Conservation (phyloP, 2,888 invertebrate genomes). For the Ectemnius lituratus region DNA sequence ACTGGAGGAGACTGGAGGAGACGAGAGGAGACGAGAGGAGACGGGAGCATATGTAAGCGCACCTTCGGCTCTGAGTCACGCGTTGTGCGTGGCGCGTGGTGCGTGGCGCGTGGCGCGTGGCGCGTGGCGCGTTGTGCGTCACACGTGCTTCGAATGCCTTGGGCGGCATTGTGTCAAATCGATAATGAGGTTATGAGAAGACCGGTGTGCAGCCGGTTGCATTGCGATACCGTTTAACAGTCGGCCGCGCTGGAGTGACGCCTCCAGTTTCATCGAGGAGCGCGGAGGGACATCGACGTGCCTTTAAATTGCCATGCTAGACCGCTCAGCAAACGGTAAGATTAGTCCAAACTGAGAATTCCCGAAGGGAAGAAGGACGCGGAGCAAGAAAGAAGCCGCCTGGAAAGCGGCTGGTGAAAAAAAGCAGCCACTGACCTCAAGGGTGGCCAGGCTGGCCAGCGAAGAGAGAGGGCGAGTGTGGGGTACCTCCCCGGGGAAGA, state of each 20-base stretch:
- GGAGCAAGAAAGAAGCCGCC: conserved; percentile 2
- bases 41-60: conserved; percentile 49
- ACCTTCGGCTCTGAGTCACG: conserved; percentile 61
- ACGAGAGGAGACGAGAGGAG: conserved; percentile 28
- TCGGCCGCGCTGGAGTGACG: conserved; percentile 11
- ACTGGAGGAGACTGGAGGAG: conserved; percentile 37
- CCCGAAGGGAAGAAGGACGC: no score
- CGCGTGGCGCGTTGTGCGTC: no score
- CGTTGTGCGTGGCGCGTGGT: conserved; percentile 24
- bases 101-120: conserved; percentile 51
- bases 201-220: conserved; percentile 16
- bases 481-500: conserved; percentile 87
- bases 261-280: conserved; percentile 29
- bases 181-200: conserved; percentile 51
- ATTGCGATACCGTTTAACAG: conserved; percentile 31
- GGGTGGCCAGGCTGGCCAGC: conserved; percentile 70
- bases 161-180: conserved; percentile 38
- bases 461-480: conserved; percentile 74
- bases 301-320: no score
- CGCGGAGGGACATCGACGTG: not conserved
- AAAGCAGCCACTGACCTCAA: conserved; percentile 68
- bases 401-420: conserved; percentile 14
- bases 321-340: no score
- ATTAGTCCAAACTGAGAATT: no score
- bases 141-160: conserved; percentile 60